These are phyloP conservation scores for Aphidius ervi DNA, from an alignment of 1,140 invertebrate genomes.

Conservation along the genomic window DNA sequence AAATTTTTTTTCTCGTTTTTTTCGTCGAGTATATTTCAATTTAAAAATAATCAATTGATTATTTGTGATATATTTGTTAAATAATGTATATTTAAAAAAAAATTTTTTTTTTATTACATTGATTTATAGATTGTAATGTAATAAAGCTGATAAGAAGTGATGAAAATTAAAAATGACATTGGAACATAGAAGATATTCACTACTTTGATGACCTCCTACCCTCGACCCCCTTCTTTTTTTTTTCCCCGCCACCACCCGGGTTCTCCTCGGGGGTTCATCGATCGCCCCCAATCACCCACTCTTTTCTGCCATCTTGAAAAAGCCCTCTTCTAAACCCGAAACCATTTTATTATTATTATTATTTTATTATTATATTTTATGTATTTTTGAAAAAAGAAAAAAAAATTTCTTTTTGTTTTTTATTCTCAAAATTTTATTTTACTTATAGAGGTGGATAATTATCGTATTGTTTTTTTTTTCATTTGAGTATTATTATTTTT, in stretches of 20 bases:
- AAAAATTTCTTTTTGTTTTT: no score
- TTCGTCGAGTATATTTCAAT: no score
- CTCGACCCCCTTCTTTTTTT: slow-evolving; percentile 28
- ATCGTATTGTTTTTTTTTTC: no score
- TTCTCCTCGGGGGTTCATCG: slow-evolving; percentile 49
- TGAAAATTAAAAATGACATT: not conserved
- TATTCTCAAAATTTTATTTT: no score
- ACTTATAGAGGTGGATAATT: no score
- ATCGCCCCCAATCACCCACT: slow-evolving; percentile 48
- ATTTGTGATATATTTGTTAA: no score
- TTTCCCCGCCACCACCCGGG: slow-evolving; percentile 30
- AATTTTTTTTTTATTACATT: not conserved
- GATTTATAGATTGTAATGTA: not conserved
- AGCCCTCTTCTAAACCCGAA: slow-evolving; percentile 29
- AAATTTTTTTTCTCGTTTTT: no score
- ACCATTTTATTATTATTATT: slow-evolving; percentile 10
- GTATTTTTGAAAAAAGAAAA: no score
- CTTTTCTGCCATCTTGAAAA: slow-evolving; percentile 34
- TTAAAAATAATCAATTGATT: no score
- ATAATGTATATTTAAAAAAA: no score
- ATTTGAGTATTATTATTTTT: no score
- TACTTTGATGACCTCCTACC: slow-evolving; percentile 42
- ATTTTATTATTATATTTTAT: not conserved
- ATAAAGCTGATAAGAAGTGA: slow-evolving; percentile 23
- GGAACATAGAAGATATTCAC: slow-evolving; percentile 15